Conservation (phyloP, 2,888 invertebrate species). For the Apantesis nais region DNA sequence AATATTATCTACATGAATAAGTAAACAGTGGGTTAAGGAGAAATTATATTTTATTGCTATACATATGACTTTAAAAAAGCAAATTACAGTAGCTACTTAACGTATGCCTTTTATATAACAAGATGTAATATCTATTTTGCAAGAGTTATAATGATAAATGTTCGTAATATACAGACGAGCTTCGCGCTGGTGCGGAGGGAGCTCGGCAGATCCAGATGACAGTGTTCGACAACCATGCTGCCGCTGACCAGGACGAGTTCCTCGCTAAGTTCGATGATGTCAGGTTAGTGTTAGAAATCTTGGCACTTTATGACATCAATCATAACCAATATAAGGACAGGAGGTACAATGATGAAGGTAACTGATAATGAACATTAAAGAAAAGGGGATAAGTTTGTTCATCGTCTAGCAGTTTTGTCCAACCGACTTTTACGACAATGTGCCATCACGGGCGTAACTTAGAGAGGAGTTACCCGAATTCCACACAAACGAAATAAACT, state of each 20-base stretch:
- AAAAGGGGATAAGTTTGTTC: background rate
- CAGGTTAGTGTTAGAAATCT: slow-evolving; percentile 58
- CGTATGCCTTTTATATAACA: too few species aligned
- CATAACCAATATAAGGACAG: background rate
- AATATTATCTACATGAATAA: background rate
- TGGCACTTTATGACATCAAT: background rate
- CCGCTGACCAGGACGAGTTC: slow-evolving; percentile 97
- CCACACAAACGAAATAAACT: too few species aligned
- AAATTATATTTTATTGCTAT: too few species aligned
- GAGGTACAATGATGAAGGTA: too few species aligned
- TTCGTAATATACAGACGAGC: slow-evolving; percentile 73
- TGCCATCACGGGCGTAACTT: too few species aligned
- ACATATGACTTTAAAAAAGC: too few species aligned
- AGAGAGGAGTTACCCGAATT: background rate
- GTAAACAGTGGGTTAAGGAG: too few species aligned
- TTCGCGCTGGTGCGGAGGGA: slow-evolving; percentile 89
- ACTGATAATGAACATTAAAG: too few species aligned
- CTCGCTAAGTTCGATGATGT: slow-evolving; percentile 96
- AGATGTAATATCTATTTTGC: background rate
- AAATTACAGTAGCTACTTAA: too few species aligned
- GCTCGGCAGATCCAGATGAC: slow-evolving; percentile 93
- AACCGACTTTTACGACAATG: too few species aligned
- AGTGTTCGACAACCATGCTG: slow-evolving; percentile 94
- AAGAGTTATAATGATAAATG: background rate
- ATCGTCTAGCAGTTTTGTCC: background rate